Conservation (phyloP, 2,888 invertebrate genomes). For the Meteorus colon region DNA sequence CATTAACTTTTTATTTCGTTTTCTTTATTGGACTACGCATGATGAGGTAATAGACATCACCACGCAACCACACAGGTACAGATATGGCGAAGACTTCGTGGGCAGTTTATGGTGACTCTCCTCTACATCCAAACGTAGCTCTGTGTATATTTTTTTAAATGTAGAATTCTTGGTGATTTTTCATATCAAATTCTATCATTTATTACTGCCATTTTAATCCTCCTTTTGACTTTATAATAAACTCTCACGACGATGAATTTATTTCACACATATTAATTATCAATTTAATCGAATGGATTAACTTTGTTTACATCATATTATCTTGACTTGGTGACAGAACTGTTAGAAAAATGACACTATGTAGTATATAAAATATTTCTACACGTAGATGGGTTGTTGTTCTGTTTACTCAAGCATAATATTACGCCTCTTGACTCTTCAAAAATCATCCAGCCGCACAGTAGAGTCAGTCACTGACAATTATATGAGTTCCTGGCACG, state of each 20-base stretch:
- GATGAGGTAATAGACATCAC: constrained; percentile 23
- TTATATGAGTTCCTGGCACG: constrained; percentile 17
- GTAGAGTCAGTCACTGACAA: constrained; percentile 9
- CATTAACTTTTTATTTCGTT: not conserved
- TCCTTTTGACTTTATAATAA: not conserved
- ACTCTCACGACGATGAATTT: not conserved
- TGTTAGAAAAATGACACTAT: constrained; percentile 16
- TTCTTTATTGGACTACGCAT: not conserved
- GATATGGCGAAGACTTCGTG: constrained; percentile 22
- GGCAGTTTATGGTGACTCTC: not conserved
- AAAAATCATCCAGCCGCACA: constrained; percentile 31
- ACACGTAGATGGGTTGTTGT: constrained; percentile 16
- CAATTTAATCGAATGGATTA: not conserved
- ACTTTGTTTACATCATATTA: not conserved
- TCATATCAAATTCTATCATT: not conserved
- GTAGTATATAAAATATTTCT: not conserved
- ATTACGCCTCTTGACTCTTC: constrained; percentile 26
- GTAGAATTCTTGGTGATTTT: not conserved
- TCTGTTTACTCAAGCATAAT: constrained; percentile 33
- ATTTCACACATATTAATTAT: not conserved
- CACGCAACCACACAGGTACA: not conserved
- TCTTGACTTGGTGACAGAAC: not conserved
- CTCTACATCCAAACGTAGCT: not conserved
- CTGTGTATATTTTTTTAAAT: not conserved
- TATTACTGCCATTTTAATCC: not conserved